These are phyloP conservation scores for Plusia festucae DNA, from an alignment of 2,888 invertebrate species.

Conservation along the genomic window DNA sequence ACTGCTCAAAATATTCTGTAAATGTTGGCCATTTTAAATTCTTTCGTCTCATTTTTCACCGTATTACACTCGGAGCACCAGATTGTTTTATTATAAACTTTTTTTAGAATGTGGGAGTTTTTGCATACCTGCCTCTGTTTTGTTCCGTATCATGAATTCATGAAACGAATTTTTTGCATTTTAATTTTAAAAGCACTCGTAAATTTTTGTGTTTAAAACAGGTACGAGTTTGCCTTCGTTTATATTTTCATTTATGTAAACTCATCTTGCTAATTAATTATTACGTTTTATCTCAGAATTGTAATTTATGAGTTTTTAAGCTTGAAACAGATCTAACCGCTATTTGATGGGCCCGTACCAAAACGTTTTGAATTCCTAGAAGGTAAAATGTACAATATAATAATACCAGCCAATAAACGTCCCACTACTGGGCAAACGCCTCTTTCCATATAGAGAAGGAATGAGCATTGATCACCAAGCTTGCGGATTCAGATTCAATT, in stretches of 20 bases:
- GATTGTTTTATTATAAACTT: slow-evolving; percentile 81
- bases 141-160: slow-evolving; percentile 79
- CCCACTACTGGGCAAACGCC: too few relatives aligned
- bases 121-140: slow-evolving; percentile 75
- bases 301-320: neutral
- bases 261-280: slow-evolving; percentile 28
- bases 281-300: slow-evolving; percentile 9
- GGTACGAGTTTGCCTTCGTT: slow-evolving; percentile 36
- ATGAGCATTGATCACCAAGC: too few relatives aligned
- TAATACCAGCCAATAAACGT: too few relatives aligned
- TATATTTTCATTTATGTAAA: slow-evolving; percentile 48
- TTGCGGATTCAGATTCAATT: too few relatives aligned
- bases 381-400: too few relatives aligned
- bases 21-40: slow-evolving; percentile 78
- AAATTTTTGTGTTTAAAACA: slow-evolving; percentile 56
- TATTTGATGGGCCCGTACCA: too few relatives aligned
- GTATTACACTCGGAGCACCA: slow-evolving; percentile 75
- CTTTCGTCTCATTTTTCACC: slow-evolving; percentile 77
- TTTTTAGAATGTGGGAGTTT: slow-evolving; percentile 77
- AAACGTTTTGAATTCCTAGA: too few relatives aligned
- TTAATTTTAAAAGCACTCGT: slow-evolving; percentile 70
- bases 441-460: too few relatives aligned
- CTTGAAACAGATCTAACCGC: too few relatives aligned
- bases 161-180: slow-evolving; percentile 71
- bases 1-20: slow-evolving; percentile 69